These are phyloP conservation scores for Atopsyche davidsoni DNA, from an alignment of 1,140 invertebrate species.

Conservation along the genomic window DNA sequence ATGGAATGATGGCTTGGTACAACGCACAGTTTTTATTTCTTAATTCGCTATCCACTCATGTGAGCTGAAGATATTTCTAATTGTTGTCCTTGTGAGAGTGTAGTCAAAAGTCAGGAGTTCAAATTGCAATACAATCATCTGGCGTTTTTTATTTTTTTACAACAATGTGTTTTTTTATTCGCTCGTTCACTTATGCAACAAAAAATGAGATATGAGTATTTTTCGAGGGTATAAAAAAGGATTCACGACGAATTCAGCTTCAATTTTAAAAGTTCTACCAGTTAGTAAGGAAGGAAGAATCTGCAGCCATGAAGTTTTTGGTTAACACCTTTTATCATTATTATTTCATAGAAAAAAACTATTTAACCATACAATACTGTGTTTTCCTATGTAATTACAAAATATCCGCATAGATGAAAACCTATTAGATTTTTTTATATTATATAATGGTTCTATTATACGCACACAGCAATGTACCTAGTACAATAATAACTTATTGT, in stretches of 20 bases:
- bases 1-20: too few species aligned
- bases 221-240: constrained; percentile 18
- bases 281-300: constrained; percentile 16
- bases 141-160: constrained; percentile 3
- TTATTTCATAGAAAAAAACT: neutral
- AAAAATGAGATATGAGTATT: constrained; percentile 12
- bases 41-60: too few species aligned
- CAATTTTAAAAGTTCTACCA: too few species aligned
- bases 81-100: too few species aligned
- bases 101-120: constrained; percentile 1
- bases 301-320: constrained; percentile 24
- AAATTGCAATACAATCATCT: neutral
- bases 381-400: too few species aligned
- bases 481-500: too few species aligned
- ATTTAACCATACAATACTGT: neutral
- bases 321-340: constrained; percentile 13
- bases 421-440: too few species aligned
- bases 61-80: too few species aligned
- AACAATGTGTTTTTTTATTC: constrained; percentile 1
- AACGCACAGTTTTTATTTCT: too few species aligned
- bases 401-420: too few species aligned
- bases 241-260: constrained; percentile 9
- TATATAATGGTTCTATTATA: too few species aligned
- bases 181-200: constrained; percentile 5
- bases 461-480: too few species aligned